Evolutionary conservation across 2,797 vertebrate genomes (phyloP).

Genomic region (Antennarius maculatus): DNA sequence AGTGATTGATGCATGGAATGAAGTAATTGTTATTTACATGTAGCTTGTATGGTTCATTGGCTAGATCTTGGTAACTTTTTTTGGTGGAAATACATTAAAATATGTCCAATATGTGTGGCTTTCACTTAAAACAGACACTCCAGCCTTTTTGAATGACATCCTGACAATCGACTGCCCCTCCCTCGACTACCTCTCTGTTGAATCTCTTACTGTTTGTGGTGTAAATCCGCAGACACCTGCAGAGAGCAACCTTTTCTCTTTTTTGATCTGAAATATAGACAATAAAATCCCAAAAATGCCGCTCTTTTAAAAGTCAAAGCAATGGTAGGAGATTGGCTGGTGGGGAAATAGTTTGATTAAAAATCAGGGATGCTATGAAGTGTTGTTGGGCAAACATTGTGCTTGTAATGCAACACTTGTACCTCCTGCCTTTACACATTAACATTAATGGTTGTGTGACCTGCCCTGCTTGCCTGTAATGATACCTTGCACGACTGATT

Average conservation of each 20-base stretch:
- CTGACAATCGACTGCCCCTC: too few species aligned
- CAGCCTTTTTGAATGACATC: too few species aligned
- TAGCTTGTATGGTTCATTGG: too few species aligned
- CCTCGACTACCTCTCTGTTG: too few species aligned
- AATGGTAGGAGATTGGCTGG: not conserved
- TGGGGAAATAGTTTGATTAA: too few species aligned
- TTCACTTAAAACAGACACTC: too few species aligned
- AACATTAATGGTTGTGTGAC: constrained; percentile 25
- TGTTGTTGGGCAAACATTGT: constrained; percentile 14
- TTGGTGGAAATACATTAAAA: too few species aligned
- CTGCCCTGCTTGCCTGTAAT: constrained; percentile 41
- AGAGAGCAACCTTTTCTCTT: not conserved
- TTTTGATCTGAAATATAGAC: not conserved
- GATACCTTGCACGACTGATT: constrained; percentile 48
- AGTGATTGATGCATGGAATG: too few species aligned
- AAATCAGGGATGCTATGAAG: constrained; percentile 3
- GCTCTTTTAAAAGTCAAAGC: not conserved
- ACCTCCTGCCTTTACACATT: constrained; percentile 4
- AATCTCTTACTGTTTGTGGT: not conserved
- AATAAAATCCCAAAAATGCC: constrained; percentile 9
- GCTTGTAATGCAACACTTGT: constrained; percentile 16
- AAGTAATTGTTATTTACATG: too few species aligned
- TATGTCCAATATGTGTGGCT: too few species aligned
- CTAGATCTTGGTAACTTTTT: too few species aligned
- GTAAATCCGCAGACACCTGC: constrained; percentile 3